A percentile compares a stretch with the other conserved stretches of the same genome.
These are phyloP conservation scores for Aphelenchoides fujianensis DNA, from an alignment of 1,140 invertebrate genomes.

Conservation along the genomic window DNA sequence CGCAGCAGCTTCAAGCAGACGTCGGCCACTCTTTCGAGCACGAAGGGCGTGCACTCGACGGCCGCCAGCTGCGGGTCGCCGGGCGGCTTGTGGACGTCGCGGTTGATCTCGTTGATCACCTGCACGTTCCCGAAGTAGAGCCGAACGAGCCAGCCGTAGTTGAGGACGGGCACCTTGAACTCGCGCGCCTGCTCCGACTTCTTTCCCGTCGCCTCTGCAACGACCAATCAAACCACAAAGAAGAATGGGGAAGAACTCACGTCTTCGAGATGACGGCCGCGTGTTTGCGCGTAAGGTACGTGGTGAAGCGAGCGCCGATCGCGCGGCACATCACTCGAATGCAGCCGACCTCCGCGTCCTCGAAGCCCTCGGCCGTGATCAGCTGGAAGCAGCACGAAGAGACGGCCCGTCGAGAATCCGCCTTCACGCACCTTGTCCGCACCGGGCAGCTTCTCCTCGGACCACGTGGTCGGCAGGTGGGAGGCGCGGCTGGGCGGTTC, in stretches of 20 bases:
- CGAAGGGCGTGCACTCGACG: slow-evolving; percentile 1
- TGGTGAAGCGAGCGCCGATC: slow-evolving; percentile 31
- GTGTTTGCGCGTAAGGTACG: slow-evolving; percentile 17
- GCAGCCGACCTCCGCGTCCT: slow-evolving; percentile 10
- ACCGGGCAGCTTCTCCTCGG: slow-evolving; percentile 4
- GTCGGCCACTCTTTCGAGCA: slow-evolving; percentile 30
- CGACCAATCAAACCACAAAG: slow-evolving; percentile 12
- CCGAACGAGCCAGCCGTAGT: slow-evolving; percentile 87
- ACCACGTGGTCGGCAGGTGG: slow-evolving; percentile 14
- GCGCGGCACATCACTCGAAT: slow-evolving; percentile 30
- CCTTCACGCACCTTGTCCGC: slow-evolving; percentile 9
- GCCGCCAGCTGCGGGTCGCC: not conserved
- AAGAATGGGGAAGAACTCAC: not conserved
- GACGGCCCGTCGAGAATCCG: not conserved
- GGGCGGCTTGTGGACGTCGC: not conserved
- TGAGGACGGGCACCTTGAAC: slow-evolving; percentile 80
- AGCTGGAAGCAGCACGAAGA: no score
- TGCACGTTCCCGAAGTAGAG: slow-evolving; percentile 73
- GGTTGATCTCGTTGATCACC: slow-evolving; percentile 26
- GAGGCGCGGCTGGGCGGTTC: not conserved
- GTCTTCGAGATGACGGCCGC: slow-evolving; percentile 18
- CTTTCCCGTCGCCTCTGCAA: slow-evolving; percentile 74
- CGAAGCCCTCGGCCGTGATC: slow-evolving; percentile 31
- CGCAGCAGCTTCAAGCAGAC: slow-evolving; percentile 32
- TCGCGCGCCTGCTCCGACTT: slow-evolving; percentile 85